These are phyloP conservation scores for Endomychus coccineus DNA, from an alignment of 2,888 invertebrate species.

Conservation along the genomic window DNA sequence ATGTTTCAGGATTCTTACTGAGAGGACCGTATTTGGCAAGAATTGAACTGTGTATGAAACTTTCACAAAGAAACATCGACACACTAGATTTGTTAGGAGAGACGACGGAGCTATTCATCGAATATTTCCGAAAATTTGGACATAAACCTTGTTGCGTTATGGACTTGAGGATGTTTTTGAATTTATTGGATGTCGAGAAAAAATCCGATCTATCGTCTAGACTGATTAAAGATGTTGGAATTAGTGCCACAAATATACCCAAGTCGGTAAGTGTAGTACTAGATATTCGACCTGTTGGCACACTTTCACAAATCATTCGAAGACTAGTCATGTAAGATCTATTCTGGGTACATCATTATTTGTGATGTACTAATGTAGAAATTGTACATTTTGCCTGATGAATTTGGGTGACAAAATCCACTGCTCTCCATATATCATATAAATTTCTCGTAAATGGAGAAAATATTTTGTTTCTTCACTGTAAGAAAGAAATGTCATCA, in stretches of 20 bases:
- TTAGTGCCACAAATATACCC: constrained; percentile 57
- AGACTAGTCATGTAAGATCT: no score
- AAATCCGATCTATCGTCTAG: constrained; percentile 53
- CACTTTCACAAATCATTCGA: no score
- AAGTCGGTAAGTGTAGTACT: constrained; percentile 50
- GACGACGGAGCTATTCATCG: constrained; percentile 60
- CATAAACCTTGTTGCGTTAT: constrained; percentile 80
- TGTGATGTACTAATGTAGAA: no score
- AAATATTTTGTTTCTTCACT: no score
- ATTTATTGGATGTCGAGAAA: constrained; percentile 58
- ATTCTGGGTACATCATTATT: no score
- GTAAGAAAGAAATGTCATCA: no score
- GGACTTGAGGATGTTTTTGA: constrained; percentile 71
- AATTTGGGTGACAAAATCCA: no score
- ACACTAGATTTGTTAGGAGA: constrained; percentile 53
- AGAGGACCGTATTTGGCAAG: constrained; percentile 81
- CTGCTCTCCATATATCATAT: no score
- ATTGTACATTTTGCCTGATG: no score
- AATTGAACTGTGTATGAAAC: constrained; percentile 63
- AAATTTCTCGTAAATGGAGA: no score
- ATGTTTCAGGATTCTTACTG: constrained; percentile 44
- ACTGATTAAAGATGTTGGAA: constrained; percentile 56
- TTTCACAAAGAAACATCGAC: constrained; percentile 49
- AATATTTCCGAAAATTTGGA: constrained; percentile 77
- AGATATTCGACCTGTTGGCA: no score